Percentiles rank a stretch among this genome's conserved stretches.
Conservation (phyloP, 2,113 vertebrate genomes). For the Nettapus auritus region DNA sequence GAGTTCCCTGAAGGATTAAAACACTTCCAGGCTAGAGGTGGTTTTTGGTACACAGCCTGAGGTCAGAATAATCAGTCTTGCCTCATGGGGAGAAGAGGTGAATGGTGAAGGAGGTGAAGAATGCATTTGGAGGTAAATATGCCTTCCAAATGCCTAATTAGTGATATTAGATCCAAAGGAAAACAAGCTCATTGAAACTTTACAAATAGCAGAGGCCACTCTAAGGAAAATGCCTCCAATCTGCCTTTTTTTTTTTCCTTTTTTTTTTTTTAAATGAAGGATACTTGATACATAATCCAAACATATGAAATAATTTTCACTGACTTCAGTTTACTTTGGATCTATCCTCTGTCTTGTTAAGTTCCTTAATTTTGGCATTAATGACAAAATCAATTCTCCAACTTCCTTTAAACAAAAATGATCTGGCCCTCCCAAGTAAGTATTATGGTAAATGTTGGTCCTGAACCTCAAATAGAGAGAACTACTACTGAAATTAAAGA, state of each 20-base stretch:
- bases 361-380: not conserved
- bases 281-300: not conserved
- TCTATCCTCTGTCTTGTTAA: not conserved
- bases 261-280: not conserved
- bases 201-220: not conserved
- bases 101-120: not conserved
- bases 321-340: not conserved
- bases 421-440: not conserved
- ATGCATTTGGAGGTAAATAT: constrained; percentile 2
- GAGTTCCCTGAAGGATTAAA: not conserved
- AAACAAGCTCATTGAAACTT: not conserved
- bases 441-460: not conserved
- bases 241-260: not conserved
- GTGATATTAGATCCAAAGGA: not conserved
- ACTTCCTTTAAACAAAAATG: not conserved
- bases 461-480: not conserved
- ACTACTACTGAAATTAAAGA: not conserved
- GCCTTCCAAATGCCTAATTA: constrained; percentile 19
- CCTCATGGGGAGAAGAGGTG: not conserved
- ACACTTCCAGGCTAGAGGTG: not conserved
- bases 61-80: not conserved
- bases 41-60: not conserved
- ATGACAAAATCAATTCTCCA: not conserved
- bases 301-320: not conserved
- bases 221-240: not conserved